Evolutionary conservation across 2,113 vertebrate species (phyloP), one percentile per base, ranked within the genome.

Genomic region (Hippocampus comes): DNA sequence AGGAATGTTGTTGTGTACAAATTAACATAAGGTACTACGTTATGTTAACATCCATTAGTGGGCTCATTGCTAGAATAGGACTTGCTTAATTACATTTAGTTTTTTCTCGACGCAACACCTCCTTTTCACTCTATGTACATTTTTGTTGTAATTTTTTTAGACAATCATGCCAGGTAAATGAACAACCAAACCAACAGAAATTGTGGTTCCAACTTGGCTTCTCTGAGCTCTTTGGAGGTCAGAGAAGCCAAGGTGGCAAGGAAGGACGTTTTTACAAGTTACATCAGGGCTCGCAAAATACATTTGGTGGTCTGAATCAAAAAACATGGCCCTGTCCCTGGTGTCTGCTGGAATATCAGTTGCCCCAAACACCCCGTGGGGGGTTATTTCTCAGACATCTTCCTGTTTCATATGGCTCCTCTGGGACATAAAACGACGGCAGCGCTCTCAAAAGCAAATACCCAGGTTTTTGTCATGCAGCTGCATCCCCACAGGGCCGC

Each of bases 331-430:
- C 66, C 48, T 21, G 21, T 76, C 74, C 78, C 68, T 46, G 49
- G 49, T 81, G 75, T 78, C 73, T 67, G 71, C 42, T 71, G 71
- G 75, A 53, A 66, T 49, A 74, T 2, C 64, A 46, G 63, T 67
- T 74, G 71, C 76, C 61, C 70, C 1, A 43, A 77, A 64, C 70
- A 38, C 68, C 86, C 84, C 78, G 80, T 77, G 85, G 48, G 55
- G 38, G 0, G 43, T 14, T 65, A 60, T 14, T 27, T 70, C 66
- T 74, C 30, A 7, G 30, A 78, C 34, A 46, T 64, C 38, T 61
- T 75, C 34, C 56, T 48, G 59, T 70, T 80, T 42, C 63, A 38
- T 49, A 67, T 18, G 49, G n/a, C 70, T 79, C 65, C 43, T 71
- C 20, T 63, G 63, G 34, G 53, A 81, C 51, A 66, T 85, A 74